A percentile compares a stretch with the other conserved stretches of the same genome.
These are phyloP conservation scores for Aurelia sp. DNA, from an alignment of 30 jellyfish, hydroid and myxozoan genomes.

Conservation along the genomic window DNA sequence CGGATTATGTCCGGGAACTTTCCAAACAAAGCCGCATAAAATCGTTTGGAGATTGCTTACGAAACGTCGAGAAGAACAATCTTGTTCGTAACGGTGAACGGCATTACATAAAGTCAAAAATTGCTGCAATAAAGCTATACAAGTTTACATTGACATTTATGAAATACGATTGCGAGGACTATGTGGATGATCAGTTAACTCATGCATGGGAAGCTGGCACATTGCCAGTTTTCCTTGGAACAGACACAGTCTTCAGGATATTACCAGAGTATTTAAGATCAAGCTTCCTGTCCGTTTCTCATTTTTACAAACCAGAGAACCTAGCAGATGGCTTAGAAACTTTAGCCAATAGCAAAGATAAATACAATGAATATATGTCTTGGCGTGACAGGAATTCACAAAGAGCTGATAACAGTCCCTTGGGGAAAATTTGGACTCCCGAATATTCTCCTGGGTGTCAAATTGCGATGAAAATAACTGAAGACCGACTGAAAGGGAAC, in stretches of 20 bases:
- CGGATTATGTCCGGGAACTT: conserved; percentile 70
- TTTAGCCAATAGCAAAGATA: conserved; percentile 43
- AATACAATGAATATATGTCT: conserved; percentile 48
- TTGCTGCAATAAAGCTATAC: conserved; percentile 19
- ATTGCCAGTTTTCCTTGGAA: conserved; percentile 89
- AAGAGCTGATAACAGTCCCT: conserved; percentile 21
- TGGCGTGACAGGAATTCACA: conserved; percentile 39
- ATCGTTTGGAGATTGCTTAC: conserved; percentile 78
- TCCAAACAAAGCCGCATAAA: conserved; percentile 58
- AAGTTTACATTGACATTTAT: conserved; percentile 78
- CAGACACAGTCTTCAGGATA: conserved; percentile 38
- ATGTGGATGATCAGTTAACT: conserved; percentile 77
- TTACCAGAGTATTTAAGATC: conserved; percentile 57
- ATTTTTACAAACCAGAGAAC: conserved; percentile 59
- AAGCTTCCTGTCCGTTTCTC: conserved; percentile 58
- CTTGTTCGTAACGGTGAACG: conserved; percentile 50
- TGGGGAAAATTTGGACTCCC: conserved; percentile 63
- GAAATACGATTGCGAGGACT: conserved; percentile 77
- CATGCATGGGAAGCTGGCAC: conserved; percentile 79
- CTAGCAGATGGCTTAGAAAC: conserved; percentile 67
- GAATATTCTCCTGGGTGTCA: conserved; percentile 68
- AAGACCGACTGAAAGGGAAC: background rate
- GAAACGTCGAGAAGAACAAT: conserved; percentile 61
- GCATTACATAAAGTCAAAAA: conserved; percentile 30
- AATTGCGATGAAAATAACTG: conserved; percentile 48